Conservation (phyloP, 2,797 vertebrate genomes). For the Gymnoscopelus braueri region DNA sequence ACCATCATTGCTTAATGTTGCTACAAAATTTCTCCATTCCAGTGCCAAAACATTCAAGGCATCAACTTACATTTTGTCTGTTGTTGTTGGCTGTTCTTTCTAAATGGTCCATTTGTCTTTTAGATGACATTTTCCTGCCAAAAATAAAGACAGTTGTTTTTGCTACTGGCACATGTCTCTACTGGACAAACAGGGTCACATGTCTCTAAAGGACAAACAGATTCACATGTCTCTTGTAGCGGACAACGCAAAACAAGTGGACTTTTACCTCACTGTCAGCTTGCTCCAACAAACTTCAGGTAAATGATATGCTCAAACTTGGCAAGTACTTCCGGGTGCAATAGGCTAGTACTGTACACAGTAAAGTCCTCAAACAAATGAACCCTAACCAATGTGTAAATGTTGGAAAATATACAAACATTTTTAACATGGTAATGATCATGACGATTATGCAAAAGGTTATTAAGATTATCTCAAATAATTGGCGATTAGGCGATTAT, state of each 20-base stretch:
- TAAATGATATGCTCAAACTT: slow-evolving; percentile 13
- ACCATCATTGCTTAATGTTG: background rate
- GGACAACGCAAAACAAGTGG: slow-evolving; percentile 2
- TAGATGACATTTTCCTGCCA: slow-evolving; percentile 85
- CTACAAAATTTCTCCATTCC: background rate
- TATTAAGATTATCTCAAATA: no score
- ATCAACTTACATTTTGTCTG: slow-evolving; percentile 87
- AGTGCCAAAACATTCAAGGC: background rate
- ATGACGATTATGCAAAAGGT: no score
- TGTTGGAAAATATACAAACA: no score
- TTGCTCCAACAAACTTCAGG: slow-evolving; percentile 4
- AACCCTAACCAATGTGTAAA: no score
- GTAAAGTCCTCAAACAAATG: background rate
- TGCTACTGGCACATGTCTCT: slow-evolving; percentile 1
- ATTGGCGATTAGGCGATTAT: no score
- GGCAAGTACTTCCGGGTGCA: background rate
- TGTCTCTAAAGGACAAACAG: no score
- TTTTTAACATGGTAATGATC: no score
- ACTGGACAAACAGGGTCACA: no score
- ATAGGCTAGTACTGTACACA: background rate
- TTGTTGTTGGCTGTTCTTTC: slow-evolving; percentile 88
- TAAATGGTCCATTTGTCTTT: slow-evolving; percentile 87
- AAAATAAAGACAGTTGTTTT: slow-evolving; percentile 51
- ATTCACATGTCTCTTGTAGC: no score
- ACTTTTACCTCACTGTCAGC: slow-evolving; percentile 47